Percentiles rank a stretch among this genome's conserved stretches.
phyloP scores from a whole-genome alignment of 2,113 vertebrate genomes.

The Ptychochromis oligacanthus region DNA sequence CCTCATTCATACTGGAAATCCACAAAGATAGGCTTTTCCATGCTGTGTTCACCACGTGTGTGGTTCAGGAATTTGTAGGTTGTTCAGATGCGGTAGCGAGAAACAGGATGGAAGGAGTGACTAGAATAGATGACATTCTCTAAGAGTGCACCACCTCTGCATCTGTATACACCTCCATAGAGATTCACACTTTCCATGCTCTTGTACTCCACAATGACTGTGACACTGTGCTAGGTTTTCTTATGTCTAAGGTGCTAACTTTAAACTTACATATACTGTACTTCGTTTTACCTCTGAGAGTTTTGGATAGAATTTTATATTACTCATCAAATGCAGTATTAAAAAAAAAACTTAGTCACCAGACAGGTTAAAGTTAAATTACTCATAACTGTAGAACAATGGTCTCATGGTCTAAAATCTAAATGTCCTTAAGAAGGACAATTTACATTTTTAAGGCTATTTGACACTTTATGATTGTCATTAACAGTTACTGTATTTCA shows the following conservation, averaged over 20 bases:
- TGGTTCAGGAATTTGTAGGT: slow-evolving; percentile 45
- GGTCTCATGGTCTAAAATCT: neutral
- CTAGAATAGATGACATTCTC: slow-evolving; percentile 67
- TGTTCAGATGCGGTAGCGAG: slow-evolving; percentile 12
- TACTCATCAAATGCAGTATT: neutral
- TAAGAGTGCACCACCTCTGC: slow-evolving; percentile 44
- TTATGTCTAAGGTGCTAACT: neutral
- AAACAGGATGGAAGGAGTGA: slow-evolving; percentile 69
- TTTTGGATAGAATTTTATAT: neutral
- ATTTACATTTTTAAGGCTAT: neutral
- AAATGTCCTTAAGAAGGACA: neutral
- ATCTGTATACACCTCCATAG: slow-evolving; percentile 31
- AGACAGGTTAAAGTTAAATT: rapidly evolving
- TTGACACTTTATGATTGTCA: neutral
- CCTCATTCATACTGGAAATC: slow-evolving; percentile 44
- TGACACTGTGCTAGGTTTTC: neutral
- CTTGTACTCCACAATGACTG: neutral
- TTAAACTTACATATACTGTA: neutral
- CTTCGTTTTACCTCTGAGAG: neutral
- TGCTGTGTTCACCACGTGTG: neutral
- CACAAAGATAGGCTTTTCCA: slow-evolving; percentile 37
- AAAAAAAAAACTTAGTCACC: neutral
- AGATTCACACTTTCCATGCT: slow-evolving; percentile 65
- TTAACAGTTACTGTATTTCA: neutral
- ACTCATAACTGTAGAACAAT: neutral